Conservation (phyloP, 2,797 vertebrate genomes). For the Argyrosomus regius region DNA sequence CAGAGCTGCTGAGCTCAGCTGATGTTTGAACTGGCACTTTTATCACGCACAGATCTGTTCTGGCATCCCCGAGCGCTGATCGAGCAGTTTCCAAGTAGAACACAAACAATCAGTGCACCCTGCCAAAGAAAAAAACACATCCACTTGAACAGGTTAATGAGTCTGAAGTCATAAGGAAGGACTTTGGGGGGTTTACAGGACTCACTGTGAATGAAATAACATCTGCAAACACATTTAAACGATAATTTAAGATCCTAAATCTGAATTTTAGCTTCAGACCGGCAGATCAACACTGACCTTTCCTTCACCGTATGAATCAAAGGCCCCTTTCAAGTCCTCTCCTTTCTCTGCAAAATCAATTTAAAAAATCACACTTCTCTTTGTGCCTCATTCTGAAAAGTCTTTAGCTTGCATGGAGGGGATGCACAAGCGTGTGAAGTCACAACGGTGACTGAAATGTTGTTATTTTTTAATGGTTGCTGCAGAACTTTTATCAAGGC, state of each 20-base stretch:
- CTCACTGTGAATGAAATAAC: not conserved
- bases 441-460: not conserved
- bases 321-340: not conserved
- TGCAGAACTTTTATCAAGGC: not conserved
- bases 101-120: slow-evolving; percentile 24
- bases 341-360: not conserved
- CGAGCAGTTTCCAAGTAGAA: slow-evolving; percentile 44
- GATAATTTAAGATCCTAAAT: too few species aligned
- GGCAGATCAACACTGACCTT: not conserved
- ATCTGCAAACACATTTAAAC: not conserved
- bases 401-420: too few species aligned
- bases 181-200: not conserved
- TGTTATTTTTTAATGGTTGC: not conserved
- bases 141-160: slow-evolving; percentile 16
- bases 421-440: too few species aligned
- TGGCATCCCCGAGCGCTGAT: slow-evolving; percentile 58
- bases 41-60: slow-evolving; percentile 53
- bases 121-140: not conserved
- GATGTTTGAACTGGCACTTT: slow-evolving; percentile 56
- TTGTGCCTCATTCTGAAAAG: not conserved
- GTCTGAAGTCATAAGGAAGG: not conserved
- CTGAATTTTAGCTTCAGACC: not conserved
- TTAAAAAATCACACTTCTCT: not conserved
- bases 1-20: slow-evolving; percentile 71
- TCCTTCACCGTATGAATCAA: not conserved